Evolutionary conservation across 1,140 invertebrate genomes (phyloP), one percentile per base, ranked within the genome.

Genomic region (Drosophila sturtevanti): DNA sequence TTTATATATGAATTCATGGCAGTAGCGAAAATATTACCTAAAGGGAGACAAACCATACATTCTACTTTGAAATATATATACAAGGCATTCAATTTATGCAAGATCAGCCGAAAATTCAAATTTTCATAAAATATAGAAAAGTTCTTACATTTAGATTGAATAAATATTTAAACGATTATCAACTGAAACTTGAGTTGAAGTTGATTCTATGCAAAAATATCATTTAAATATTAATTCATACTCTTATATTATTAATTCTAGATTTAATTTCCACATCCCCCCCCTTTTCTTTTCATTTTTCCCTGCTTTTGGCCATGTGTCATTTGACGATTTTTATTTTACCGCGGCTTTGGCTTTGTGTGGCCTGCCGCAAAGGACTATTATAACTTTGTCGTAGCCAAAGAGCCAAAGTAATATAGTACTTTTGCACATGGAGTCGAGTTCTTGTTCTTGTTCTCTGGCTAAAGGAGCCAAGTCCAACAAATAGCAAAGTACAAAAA

Each of bases 341-440:
- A 48, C 41, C 16, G 16, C 16, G 12, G 31, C 31, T 27, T 34
- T 18, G 54, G 27, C 27, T 35, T 56, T 56, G 41, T 51, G 65
- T 51, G 60, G n/a, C 63, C 63, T 68, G 61, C 70, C 48, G 73
- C 73, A 85, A 85, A 87, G 82, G 74, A 68, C 78, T 81, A 85
- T 86, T 85, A 85, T 85, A 85, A 81, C 81, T 85, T 85, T 82
- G 79, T 82, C 80, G 79, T 82, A 63, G 21, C 41, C 63, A 56
- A 66, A 60, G 56, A 80, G 81, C 68, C 64, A 85, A 70, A 74
- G 70, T 75, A 75, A 75, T 75, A 75, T 68, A 48, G 16, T 48
- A 75, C 72, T 75, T 67, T 68, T 35, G 72, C 72, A 75, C 71
- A 75, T 68, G 72, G 72, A 75, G 64, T 68, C n/a, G n/a, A 34